Base-by-base conservation (phyloP, 2,888 invertebrate genomes). In the Drosophila anceps region DNA sequence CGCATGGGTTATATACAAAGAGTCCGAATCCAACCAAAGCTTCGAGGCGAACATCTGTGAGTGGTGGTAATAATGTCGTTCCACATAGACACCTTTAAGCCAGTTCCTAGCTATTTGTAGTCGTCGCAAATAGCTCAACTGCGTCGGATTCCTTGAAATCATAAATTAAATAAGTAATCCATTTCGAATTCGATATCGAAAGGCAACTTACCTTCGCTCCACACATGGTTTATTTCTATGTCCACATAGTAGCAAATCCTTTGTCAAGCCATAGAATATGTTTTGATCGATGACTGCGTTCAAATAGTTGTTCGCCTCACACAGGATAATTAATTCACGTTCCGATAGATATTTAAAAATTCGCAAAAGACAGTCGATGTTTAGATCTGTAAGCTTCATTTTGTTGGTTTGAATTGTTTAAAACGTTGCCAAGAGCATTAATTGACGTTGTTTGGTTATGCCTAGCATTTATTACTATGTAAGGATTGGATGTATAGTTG, bases 1-100 rank as follows among this genome's bases (percentile, higher is more conserved):
- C 6, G 94, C 94, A 78, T 94, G 93, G 50, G 95, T 94, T 73
- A 95, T 93, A 93, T 95, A 95, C 0, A 95, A 77, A 35, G 86
- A 85, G 24, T 94, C 92, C 0, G 91, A 91, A 10, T 94, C 94
- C 39, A 95, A 81, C 54, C 93, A 92, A 10, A 95, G 79, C 93
- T 94, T 94, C 46, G 95, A 94, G 85, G 94, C 93, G 73, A 93
- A 93, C 90, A 94, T 94, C 48, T 90, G 91, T 7, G 87, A 88
- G 55, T 93, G 93, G 51, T 93, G 93, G 62, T 94, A 93, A 46
- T 94, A 91, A 15, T 92, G 87, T 35, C 91, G 92, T 73, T 94
- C 94, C 15, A 91, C 86, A 79, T 94, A 95, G 55, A 91, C 91
- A 2, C 95, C 95, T 53, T 91, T 92, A n/a, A 93, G 84, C 95